These are phyloP conservation scores for Bursaphelenchus mucronatus DNA, from an alignment of 1,140 invertebrate genomes.

Conservation along the genomic window DNA sequence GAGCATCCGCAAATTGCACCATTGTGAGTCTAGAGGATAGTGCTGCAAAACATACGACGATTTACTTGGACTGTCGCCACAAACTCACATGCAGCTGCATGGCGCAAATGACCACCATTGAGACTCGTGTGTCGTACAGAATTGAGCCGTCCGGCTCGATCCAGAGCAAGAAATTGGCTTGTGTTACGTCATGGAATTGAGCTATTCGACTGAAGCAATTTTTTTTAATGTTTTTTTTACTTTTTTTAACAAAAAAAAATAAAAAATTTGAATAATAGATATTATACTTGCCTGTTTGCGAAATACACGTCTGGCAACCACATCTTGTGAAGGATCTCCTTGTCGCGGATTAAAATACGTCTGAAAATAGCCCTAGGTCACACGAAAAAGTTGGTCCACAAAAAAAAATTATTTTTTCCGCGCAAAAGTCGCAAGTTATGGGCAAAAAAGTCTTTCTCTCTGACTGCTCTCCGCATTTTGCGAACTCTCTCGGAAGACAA, in stretches of 20 bases:
- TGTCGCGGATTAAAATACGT: constrained; percentile 66
- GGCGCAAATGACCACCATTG: constrained; percentile 65
- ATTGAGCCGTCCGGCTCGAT: constrained; percentile 60
- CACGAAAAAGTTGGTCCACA: not conserved
- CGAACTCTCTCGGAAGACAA: too few relatives aligned
- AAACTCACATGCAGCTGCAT: constrained; percentile 60
- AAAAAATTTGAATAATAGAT: too few relatives aligned
- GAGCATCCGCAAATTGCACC: constrained; percentile 68
- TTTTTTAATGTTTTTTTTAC: too few relatives aligned
- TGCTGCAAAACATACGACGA: constrained; percentile 28
- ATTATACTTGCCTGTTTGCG: constrained; percentile 43
- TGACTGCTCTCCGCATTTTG: too few relatives aligned
- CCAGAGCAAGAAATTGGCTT: constrained; percentile 60
- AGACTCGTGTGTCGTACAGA: constrained; percentile 62
- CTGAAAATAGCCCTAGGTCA: constrained; percentile 59
- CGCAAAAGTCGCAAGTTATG: too few relatives aligned
- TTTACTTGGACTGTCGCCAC: not conserved
- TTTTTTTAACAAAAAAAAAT: too few relatives aligned
- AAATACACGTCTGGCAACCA: constrained; percentile 61
- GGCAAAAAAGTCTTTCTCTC: too few relatives aligned
- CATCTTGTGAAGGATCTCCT: constrained; percentile 64
- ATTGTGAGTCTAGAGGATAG: constrained; percentile 62
- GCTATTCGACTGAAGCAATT: constrained; percentile 34
- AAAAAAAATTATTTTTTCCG: too few relatives aligned
- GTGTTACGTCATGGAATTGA: constrained; percentile 60